These are phyloP conservation scores for Dryocosmus kuriphilus DNA, from an alignment of 2,888 invertebrate species.

Conservation along the genomic window DNA sequence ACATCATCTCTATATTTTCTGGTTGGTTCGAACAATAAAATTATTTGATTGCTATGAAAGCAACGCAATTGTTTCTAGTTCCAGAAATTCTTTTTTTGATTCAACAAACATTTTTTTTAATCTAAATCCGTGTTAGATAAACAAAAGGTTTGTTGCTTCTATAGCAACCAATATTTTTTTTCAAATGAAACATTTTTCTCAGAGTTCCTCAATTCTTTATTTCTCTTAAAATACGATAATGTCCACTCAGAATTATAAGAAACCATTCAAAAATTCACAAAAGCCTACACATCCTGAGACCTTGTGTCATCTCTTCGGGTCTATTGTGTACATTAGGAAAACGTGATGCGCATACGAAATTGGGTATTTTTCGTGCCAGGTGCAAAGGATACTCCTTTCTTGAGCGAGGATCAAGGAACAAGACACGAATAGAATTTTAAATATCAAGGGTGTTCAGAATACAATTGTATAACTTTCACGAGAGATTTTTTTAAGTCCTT, in stretches of 20 bases:
- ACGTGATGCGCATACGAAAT: constrained; percentile 9
- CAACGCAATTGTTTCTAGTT: no score
- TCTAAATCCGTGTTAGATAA: no score
- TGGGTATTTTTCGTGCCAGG: neutral
- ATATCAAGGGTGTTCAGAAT: neutral
- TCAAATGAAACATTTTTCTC: neutral
- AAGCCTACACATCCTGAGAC: neutral
- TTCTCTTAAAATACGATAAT: neutral
- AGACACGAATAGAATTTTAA: constrained; percentile 22
- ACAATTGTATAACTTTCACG: neutral
- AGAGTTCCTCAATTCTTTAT: neutral
- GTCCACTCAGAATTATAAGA: neutral
- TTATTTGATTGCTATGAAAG: no score
- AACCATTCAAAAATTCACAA: neutral
- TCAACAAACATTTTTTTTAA: no score
- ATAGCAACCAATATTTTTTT: no score
- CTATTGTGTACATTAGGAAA: constrained; percentile 11
- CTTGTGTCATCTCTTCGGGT: neutral
- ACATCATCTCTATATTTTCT: no score
- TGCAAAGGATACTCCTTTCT: neutral
- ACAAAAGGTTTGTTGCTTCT: no score
- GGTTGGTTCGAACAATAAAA: no score
- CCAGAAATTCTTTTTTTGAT: no score
- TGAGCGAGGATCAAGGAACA: neutral
- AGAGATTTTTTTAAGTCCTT: neutral